phyloP scores from a whole-genome alignment of 92 coral and sea anemone genomes.

The Umimayanthus kanabou region DNA sequence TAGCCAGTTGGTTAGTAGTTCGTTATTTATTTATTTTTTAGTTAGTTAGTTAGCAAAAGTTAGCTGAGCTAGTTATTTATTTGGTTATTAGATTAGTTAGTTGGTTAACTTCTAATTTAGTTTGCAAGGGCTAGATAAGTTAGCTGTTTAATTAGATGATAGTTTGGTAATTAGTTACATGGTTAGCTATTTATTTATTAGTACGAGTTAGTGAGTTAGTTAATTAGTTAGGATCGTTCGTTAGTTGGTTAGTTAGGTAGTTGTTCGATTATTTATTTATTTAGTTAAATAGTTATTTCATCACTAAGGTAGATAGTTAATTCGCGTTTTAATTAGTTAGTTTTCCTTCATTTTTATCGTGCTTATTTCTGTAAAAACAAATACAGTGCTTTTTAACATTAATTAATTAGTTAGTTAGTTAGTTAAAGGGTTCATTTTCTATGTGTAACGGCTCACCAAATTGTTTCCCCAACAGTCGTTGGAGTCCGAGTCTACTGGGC shows the following conservation, averaged over 20 bases:
- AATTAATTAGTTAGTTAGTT: background rate
- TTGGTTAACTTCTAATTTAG: background rate
- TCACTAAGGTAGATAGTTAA: too few relatives aligned
- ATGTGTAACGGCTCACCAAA: background rate
- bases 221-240: background rate
- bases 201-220: background rate
- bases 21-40: background rate
- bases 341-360: too few relatives aligned
- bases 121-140: background rate
- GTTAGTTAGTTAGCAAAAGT: background rate
- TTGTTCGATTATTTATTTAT: background rate
- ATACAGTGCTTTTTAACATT: too few relatives aligned
- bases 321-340: too few relatives aligned
- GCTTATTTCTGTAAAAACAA: too few relatives aligned
- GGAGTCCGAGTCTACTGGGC: slow-evolving; percentile 20
- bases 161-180: background rate
- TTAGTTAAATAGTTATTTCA: background rate
- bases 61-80: background rate
- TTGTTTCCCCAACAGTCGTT: slow-evolving; percentile 16
- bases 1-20: background rate
- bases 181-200: background rate
- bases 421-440: background rate
- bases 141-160: background rate
- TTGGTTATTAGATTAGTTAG: background rate
- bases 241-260: too few relatives aligned